These are phyloP conservation scores for Penaeus indicus DNA, from an alignment of 1,140 invertebrate genomes.

Conservation along the genomic window DNA sequence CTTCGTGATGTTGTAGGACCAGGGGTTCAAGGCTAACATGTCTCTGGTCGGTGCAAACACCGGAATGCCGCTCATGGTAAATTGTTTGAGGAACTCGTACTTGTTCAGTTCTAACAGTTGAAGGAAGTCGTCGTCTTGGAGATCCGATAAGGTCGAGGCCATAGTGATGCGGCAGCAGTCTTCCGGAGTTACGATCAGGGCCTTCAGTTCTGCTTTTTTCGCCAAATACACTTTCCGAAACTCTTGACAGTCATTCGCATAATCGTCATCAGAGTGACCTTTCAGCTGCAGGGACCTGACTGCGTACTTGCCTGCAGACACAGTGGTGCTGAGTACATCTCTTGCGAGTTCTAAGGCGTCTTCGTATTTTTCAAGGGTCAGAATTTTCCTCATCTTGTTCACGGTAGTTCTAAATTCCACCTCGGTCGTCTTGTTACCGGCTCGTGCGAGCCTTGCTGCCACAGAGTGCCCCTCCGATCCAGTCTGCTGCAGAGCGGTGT, in stretches of 20 bases:
- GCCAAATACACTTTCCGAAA: slow-evolving; percentile 39
- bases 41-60: slow-evolving; percentile 55
- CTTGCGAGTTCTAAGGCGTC: too few species aligned
- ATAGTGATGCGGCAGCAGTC: slow-evolving; percentile 57
- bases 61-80: slow-evolving; percentile 60
- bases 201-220: not conserved
- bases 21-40: slow-evolving; percentile 39
- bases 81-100: slow-evolving; percentile 52
- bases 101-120: slow-evolving; percentile 50
- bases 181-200: slow-evolving; percentile 29
- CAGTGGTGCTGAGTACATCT: slow-evolving; percentile 62
- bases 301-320: slow-evolving; percentile 46
- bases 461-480: not conserved
- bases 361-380: slow-evolving; percentile 38
- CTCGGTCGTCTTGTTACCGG: slow-evolving; percentile 24
- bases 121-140: too few species aligned
- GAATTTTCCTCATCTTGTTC: slow-evolving; percentile 44
- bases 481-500: not conserved
- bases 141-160: slow-evolving; percentile 46
- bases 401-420: slow-evolving; percentile 44
- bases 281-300: slow-evolving; percentile 54
- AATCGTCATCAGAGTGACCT: slow-evolving; percentile 56
- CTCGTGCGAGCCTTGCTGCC: too few species aligned
- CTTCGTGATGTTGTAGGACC: too few species aligned
- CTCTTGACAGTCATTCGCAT: slow-evolving; percentile 16